Evolutionary conservation across 2,888 invertebrate species (phyloP), one percentile per base, ranked within the genome.

Genomic region (Limnephilus lunatus): DNA sequence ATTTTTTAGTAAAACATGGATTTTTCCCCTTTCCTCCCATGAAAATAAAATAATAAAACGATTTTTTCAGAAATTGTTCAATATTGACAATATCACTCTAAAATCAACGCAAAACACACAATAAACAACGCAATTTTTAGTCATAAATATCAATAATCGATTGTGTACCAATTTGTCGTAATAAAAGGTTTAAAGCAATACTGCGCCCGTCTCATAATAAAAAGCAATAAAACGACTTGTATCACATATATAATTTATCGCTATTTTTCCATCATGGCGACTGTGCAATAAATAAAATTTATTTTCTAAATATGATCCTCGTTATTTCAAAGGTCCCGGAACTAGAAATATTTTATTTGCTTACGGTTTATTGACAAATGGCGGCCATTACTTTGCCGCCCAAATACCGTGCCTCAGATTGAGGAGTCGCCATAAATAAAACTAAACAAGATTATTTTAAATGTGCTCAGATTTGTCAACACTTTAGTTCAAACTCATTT

Each of bases 341-440:
- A 53, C 85, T 86, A 88, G 87, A 90, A 92, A 91, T 92, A 92
- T 92, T 92, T 92, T 92, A 89, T 92, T 92, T 92, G 91, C 92
- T 80, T 91, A 92, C 91, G 91, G 92, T 91, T 91, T 89, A 91
- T 91, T 92, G 91, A 92, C 48, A 91, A 92, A 92, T 92, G 89
- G 85, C 32, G 30, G 5, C 68, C 91, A 89, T 92, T 91, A 91
- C 91, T 92, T 91, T 80, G 14, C 88, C 48, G 83, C 87, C 91
- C 80, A 53, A 80, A 83, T 83, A 68, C 83, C 48, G 44, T 81
- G 91, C 32, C 88, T 83, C 92, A 91, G 83, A 89, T 89, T 89
- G 90, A 92, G 82, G 91, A 91, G 90, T 35, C 15, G 44, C 53
- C 53, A 92, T 91, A 91, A 92, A 92, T 91, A 92, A 92, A 92